These are phyloP conservation scores for Orchestia grillus DNA, from an alignment of 1,140 invertebrate species.

Conservation along the genomic window DNA sequence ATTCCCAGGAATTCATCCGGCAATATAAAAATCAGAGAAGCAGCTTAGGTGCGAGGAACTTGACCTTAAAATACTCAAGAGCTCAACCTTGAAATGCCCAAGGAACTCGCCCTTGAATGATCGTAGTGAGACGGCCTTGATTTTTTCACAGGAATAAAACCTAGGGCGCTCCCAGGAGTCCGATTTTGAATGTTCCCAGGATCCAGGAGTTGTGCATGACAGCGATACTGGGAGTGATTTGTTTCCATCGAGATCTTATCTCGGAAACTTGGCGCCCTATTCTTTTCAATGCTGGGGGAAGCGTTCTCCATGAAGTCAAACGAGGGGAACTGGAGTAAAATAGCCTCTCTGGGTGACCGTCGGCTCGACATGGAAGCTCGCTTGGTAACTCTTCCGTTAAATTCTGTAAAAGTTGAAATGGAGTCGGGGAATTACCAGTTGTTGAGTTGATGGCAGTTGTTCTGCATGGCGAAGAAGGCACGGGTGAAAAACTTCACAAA, in stretches of 20 bases:
- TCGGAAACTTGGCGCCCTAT: background rate
- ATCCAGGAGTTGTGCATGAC: background rate
- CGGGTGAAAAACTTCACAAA: no score
- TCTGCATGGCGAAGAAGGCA: background rate
- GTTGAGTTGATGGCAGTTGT: background rate
- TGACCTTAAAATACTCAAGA: no score
- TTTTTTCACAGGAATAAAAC: background rate
- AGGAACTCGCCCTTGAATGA: background rate
- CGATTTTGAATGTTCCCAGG: background rate
- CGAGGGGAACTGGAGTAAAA: background rate
- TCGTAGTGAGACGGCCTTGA: background rate
- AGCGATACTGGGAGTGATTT: background rate
- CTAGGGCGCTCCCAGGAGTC: background rate
- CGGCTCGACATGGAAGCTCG: background rate
- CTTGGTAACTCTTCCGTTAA: background rate
- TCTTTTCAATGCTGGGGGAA: background rate
- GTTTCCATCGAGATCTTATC: constrained; percentile 12
- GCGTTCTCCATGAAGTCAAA: background rate
- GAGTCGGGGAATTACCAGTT: background rate
- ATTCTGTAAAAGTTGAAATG: background rate
- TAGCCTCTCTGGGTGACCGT: background rate
- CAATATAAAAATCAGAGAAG: no score
- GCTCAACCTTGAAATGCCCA: background rate
- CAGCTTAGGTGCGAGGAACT: no score
- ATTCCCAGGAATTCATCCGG: no score